Percentiles rank a stretch among this genome's conserved stretches.
phyloP scores from a whole-genome alignment of 2,113 vertebrate genomes.

The Colius striatus region DNA sequence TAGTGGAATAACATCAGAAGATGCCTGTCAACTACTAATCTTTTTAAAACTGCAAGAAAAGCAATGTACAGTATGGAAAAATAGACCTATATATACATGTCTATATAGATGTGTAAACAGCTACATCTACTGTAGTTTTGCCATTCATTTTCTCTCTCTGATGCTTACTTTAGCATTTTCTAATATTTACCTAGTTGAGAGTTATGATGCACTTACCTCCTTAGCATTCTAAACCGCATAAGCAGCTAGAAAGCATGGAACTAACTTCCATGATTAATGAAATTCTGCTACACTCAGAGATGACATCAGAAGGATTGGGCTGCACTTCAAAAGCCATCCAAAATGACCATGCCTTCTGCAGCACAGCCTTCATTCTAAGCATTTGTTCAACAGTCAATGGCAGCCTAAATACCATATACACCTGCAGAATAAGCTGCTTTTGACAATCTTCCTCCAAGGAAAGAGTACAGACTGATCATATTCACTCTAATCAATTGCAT shows the following conservation, averaged over 20 bases:
- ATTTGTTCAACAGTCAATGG: not conserved
- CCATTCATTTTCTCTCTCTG: not conserved
- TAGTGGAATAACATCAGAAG: not conserved
- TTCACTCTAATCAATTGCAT: not conserved
- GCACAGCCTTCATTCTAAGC: not conserved
- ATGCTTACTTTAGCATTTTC: not conserved
- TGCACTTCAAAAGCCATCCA: not conserved
- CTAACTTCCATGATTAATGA: not conserved
- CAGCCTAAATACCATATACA: not conserved
- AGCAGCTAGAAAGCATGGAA: not conserved
- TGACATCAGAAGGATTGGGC: not conserved
- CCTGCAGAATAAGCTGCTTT: not conserved
- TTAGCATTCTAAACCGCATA: not conserved
- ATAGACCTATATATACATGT: not conserved
- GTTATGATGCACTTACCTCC: not conserved
- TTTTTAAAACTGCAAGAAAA: not conserved
- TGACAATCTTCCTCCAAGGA: not conserved
- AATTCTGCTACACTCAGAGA: not conserved
- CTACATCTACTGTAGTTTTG: not conserved
- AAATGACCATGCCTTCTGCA: not conserved
- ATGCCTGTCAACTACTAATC: not conserved
- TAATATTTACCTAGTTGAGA: not conserved
- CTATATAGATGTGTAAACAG: not conserved
- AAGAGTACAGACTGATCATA: not conserved
- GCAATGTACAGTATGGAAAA: not conserved